Base-by-base conservation (phyloP, 2,797 vertebrate genomes). In the Centropyge bicolor region DNA sequence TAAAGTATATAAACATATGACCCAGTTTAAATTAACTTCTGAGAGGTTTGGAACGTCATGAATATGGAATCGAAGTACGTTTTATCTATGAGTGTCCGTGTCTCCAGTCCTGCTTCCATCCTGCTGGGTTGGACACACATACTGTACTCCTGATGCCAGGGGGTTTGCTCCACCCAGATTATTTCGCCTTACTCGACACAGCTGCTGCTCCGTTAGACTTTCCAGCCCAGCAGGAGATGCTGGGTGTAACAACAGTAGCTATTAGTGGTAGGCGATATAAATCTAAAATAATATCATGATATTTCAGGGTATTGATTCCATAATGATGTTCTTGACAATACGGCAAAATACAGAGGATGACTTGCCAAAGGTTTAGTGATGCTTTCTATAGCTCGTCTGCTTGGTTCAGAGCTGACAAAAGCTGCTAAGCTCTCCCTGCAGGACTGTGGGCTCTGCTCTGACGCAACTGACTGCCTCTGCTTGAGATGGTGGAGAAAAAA, bases 181-280 rank as follows among this genome's bases (percentile, higher is more conserved):
- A 66, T 35, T 67, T 19, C 22, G 27, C 48, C 61, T 67, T 61
- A 61, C 46, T 61, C 55, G 31, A 19, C 48, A 40, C 77, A 66
- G 70, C 70, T 74, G 63, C 63, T 74, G 51, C 59, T n/a, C 43
- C 4, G 7, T 43, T 52, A 72, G 11, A 60, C 22, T 40, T 41
- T 62, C 46, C 48, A 46, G 8, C 36, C 45, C 49, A n/a, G 31
- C 20, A 46, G 64, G 48, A 38, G 17, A 61, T 38, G 12, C 55
- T 45, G 22, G 13, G 22, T 35, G 22, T 10, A 36, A 60, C 60
- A 36, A 27, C 22, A 52, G 16, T 13, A 52, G 27, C 27, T 31
- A 31, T 31, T 31, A 31, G 27, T 31, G 27, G 27, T 31, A 31
- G 27, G 27, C 27, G 27, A 31, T 31, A 31, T 31, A 31, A 31